Conservation (phyloP, 2,113 vertebrate genomes). For the Callipepla squamata region DNA sequence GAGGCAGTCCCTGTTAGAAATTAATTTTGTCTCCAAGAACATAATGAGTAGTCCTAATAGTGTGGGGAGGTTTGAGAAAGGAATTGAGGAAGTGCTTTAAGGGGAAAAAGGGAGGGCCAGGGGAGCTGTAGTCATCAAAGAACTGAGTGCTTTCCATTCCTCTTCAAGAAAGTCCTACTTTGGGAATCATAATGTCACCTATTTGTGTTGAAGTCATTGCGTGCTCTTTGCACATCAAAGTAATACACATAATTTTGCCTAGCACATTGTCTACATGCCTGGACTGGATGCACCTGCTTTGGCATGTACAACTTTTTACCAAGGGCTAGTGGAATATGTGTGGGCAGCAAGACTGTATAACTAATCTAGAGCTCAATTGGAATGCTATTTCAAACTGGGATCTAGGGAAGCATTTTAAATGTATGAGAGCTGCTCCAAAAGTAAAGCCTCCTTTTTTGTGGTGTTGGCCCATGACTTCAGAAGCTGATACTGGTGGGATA, state of each 20-base stretch:
- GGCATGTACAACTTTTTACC: neutral
- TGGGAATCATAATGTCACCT: neutral
- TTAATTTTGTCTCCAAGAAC: neutral
- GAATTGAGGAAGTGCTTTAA: neutral
- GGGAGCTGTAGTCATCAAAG: neutral
- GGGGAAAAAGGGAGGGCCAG: neutral
- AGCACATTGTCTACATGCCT: fast-evolving
- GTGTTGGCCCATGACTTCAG: no score
- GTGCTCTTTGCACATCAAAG: neutral
- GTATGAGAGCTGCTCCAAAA: no score
- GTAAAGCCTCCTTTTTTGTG: no score
- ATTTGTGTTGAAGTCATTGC: fast-evolving
- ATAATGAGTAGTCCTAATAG: neutral
- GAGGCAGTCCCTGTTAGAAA: neutral
- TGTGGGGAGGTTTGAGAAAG: neutral
- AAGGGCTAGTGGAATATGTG: neutral
- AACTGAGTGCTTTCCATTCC: neutral
- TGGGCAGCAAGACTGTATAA: neutral
- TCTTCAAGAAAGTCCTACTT: neutral
- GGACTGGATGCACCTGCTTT: neutral
- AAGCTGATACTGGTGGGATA: no score
- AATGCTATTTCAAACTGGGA: neutral
- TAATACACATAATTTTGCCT: neutral
- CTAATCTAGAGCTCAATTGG: neutral
- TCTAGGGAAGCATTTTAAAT: neutral